phyloP scores from a whole-genome alignment of 2,888 invertebrate genomes.

The Epinotia demarniana region DNA sequence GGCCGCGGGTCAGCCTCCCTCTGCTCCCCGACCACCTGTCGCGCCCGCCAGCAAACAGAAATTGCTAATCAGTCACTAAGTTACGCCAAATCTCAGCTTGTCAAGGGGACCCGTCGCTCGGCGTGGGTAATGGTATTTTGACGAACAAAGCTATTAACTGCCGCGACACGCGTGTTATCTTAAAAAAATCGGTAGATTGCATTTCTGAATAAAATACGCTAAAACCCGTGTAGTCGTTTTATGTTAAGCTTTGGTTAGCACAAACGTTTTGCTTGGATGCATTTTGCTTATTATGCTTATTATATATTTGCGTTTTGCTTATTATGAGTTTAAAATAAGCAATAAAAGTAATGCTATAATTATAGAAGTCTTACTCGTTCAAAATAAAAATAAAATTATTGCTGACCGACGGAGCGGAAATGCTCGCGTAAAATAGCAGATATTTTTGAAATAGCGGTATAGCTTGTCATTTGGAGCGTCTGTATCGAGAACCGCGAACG shows the following conservation, averaged over 20 bases:
- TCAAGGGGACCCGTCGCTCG: conserved; percentile 66
- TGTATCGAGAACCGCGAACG: conserved; percentile 65
- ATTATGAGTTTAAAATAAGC: conserved; percentile 46
- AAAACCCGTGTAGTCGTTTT: conserved; percentile 6
- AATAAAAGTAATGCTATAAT: conserved; percentile 70
- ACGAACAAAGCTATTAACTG: conserved; percentile 72
- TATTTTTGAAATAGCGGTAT: conserved; percentile 78
- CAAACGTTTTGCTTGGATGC: neutral
- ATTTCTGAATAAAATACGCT: neutral
- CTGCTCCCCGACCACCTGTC: conserved; percentile 77
- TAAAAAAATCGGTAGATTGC: conserved; percentile 49
- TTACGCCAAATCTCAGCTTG: conserved; percentile 79
- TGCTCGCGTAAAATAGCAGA: conserved; percentile 76
- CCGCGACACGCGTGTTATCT: conserved; percentile 53
- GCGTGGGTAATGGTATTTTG: conserved; percentile 74
- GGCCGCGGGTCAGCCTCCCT: conserved; percentile 69
- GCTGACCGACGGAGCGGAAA: conserved; percentile 70
- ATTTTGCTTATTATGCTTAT: no score
- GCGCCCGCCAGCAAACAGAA: conserved; percentile 73
- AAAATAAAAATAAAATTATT: conserved; percentile 72
- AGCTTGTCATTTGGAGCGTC: conserved; percentile 75
- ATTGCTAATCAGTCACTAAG: conserved; percentile 84
- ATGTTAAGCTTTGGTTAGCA: neutral
- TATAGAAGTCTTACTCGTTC: conserved; percentile 62
- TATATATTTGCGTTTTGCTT: no score